Base-by-base conservation (phyloP, 37 sponge, comb jelly and placozoan species). In the Cliona cf. orientalis region DNA sequence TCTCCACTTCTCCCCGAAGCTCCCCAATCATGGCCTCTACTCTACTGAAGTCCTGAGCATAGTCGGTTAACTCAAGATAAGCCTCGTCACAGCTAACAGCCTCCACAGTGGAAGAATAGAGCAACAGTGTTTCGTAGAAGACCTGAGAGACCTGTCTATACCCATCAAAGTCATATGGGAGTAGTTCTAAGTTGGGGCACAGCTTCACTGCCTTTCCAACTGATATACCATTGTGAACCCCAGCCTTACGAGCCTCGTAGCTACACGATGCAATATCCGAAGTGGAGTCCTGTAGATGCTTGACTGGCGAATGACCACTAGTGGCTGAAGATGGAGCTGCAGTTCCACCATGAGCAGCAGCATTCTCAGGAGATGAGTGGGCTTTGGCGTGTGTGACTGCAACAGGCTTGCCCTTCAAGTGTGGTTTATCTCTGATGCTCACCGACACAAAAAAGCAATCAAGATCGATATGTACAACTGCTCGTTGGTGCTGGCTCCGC, bases 41-140 rank as follows among this genome's bases (percentile, higher is more conserved):
- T 31, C 86, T 83, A 14, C 79, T 81, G 26, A 41, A 35, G 46
- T 42, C 32, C 11, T 34, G 26, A 3, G 80, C 83, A 28, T 86
- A 76, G 33, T 94, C 90, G 22, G 92, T 72, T 0, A 97, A 49
- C 53, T 97, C 97, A 17, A 97, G 61, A 60, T 74, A 97, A 22
- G 95, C 97, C 42, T 97, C 97, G 80, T 97, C 97, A 74, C 97
- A 97, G 56, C 97, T 97, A 17, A 97, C 95, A 26, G 92, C 90
- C 65, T 94, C 88, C 4, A 97, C 76, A 26, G 41, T 26, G 42
- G 75, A 75, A 3, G 88, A 92, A n/a, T 80, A 85, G 21, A 62
- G 58, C 17, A 94, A 53, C 32, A 97, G 71, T 9, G 58, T 86
- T 39, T 86, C 69, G 43, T 97, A 97, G 38, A 97, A 81, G 0